Evolutionary conservation across 2,888 invertebrate species (phyloP), one percentile per base, ranked within the genome.

Genomic region (Macrosoma leucophasiata): DNA sequence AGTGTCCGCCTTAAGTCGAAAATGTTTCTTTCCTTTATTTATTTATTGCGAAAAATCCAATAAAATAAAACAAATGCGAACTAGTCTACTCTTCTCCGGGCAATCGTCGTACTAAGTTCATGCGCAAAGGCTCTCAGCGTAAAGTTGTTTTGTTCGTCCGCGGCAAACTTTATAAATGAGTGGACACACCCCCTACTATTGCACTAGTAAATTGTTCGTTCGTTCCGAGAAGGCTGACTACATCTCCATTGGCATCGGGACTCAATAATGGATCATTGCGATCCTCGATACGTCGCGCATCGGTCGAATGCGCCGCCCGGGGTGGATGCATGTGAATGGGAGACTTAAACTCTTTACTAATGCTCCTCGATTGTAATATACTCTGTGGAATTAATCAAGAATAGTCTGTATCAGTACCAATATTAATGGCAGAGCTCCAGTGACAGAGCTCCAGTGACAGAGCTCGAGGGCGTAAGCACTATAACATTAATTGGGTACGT

Each of bases 271-370:
- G 61, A 48, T 62, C 59, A 60, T 66, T 65, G 59, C 62, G 65
- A 71, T 70, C 63, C 61, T 38, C 62, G 70, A 67, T 70, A 68
- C 60, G 65, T 66, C 62, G n/a, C n/a, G n/a, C n/a, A n/a, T n/a
- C 60, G 55, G 43, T 39, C 39, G 37, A 38, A 48, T 53, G 58
- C 63, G 59, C 62, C 49, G 72, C 70, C 72, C 51, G 53, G 55
- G 72, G 72, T 65, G 62, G 55, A 51, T 65, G 57, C 57, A 67
- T 64, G 58, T 58, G 62, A 67, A 71, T 71, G 62, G 58, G 55
- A 46, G 32, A 29, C 40, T 43, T n/a, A 45, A 58, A 28, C 31
- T 29, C 34, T 18, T 25, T 21, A 32, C 52, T 40, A 42, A 35
- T 22, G 35, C 46, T 52, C 52, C 50, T 58, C 53, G 49, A 47